phyloP scores from a whole-genome alignment of 2,113 vertebrate genomes.

The Lota lota region DNA sequence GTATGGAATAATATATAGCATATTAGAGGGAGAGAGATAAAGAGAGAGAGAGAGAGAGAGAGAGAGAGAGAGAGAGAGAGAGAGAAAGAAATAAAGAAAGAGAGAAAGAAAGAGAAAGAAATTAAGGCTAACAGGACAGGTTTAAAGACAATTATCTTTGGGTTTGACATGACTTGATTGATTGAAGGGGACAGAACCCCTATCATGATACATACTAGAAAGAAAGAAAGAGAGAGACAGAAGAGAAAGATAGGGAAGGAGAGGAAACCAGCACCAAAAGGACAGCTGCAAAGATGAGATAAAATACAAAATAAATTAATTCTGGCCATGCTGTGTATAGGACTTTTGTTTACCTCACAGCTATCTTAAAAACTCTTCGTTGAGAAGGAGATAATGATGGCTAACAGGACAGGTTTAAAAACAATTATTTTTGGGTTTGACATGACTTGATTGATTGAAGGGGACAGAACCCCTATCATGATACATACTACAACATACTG shows the following conservation, averaged over 20 bases:
- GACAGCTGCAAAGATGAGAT: slow-evolving; percentile 17
- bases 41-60: no score
- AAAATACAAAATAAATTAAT: slow-evolving; percentile 4
- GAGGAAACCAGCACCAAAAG: slow-evolving; percentile 19
- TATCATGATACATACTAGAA: not conserved
- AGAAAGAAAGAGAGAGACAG: not conserved
- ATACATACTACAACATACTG: slow-evolving; percentile 41
- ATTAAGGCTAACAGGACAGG: slow-evolving; percentile 52
- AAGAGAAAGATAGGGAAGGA: no score
- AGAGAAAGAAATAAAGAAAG: no score
- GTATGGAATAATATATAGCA: no score
- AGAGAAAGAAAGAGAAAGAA: not conserved
- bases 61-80: no score
- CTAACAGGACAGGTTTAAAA: slow-evolving; percentile 62
- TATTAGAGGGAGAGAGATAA: no score
- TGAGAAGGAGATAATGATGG: slow-evolving; percentile 8
- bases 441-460: slow-evolving; percentile 18
- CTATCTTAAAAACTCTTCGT: no score
- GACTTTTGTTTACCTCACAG: not conserved
- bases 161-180: no score
- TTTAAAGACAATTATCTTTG: slow-evolving; percentile 54
- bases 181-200: slow-evolving; percentile 26
- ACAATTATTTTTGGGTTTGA: slow-evolving; percentile 39
- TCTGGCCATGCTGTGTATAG: not conserved
- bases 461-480: not conserved